These are phyloP conservation scores for Rhinella marina DNA, from an alignment of 2,797 vertebrate genomes.

Conservation along the genomic window DNA sequence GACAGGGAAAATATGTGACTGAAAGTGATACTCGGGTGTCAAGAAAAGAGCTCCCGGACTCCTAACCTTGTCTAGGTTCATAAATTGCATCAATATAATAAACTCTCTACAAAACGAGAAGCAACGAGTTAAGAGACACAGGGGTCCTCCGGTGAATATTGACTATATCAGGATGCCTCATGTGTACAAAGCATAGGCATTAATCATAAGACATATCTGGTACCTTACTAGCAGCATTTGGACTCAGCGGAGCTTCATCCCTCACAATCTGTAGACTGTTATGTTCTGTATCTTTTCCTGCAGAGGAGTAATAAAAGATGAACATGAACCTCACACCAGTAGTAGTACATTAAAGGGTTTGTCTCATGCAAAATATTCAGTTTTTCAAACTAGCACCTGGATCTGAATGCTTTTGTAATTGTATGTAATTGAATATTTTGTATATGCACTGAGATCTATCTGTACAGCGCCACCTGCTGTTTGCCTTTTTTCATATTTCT, in stretches of 20 bases:
- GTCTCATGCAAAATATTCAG: no score
- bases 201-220: constrained; percentile 47
- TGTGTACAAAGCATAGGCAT: background rate
- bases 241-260: constrained; percentile 88
- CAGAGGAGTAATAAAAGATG: constrained; percentile 61
- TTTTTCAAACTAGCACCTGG: no score
- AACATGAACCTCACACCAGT: background rate
- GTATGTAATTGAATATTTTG: no score
- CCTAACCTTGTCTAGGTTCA: no score
- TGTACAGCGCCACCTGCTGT: no score
- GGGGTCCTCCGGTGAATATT: background rate
- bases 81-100: no score
- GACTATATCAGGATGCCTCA: background rate
- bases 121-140: background rate
- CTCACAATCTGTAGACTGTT: constrained; percentile 76
- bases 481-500: no score
- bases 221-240: constrained; percentile 88
- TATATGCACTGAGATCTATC: no score
- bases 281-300: constrained; percentile 90
- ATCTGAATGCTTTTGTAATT: no score
- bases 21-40: no score
- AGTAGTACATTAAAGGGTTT: background rate
- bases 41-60: no score
- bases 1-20: no score
- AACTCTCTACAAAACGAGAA: background rate